phyloP scores from a whole-genome alignment of 2,888 invertebrate genomes.

The Drosophila mimica region DNA sequence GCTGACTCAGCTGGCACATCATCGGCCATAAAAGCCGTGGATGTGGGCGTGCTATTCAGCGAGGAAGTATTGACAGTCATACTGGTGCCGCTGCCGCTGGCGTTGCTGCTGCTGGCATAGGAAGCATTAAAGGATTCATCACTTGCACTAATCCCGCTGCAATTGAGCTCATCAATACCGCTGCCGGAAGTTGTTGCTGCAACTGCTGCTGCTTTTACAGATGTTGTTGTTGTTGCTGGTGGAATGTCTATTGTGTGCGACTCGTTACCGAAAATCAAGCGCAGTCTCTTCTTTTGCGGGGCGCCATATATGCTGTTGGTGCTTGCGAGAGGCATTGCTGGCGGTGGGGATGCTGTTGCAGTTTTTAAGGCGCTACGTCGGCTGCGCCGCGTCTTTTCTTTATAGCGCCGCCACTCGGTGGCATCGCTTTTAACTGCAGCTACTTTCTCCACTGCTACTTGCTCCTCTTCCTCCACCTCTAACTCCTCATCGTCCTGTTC shows the following conservation, averaged over 20 bases:
- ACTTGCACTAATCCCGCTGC: conserved; percentile 53
- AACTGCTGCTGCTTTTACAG: conserved; percentile 6
- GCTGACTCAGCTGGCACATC: conserved; percentile 8
- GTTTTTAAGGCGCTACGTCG: conserved; percentile 42
- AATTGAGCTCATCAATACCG: conserved; percentile 65
- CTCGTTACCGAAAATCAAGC: conserved; percentile 95
- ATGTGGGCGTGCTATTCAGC: conserved; percentile 44
- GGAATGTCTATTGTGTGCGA: conserved; percentile 95
- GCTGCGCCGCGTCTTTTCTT: conserved; percentile 55
- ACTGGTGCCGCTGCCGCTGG: conserved; percentile 34
- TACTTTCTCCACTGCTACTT: neutral
- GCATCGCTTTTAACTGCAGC: conserved; percentile 19
- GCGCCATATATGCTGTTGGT: conserved; percentile 84
- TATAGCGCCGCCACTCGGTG: conserved; percentile 29
- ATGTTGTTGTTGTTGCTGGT: conserved; percentile 83
- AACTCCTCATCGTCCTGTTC: conserved; percentile 4
- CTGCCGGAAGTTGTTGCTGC: conserved; percentile 27
- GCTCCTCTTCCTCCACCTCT: conserved; percentile 18
- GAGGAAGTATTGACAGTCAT: conserved; percentile 54
- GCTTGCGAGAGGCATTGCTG: conserved; percentile 10
- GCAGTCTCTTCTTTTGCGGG: conserved; percentile 93
- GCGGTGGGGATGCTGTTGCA: conserved; percentile 23
- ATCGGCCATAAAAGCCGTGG: conserved; percentile 19
- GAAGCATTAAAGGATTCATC: conserved; percentile 74
- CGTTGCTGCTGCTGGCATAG: conserved; percentile 56